Base-by-base conservation (phyloP, 2,113 vertebrate genomes). In the Cairina moschata region DNA sequence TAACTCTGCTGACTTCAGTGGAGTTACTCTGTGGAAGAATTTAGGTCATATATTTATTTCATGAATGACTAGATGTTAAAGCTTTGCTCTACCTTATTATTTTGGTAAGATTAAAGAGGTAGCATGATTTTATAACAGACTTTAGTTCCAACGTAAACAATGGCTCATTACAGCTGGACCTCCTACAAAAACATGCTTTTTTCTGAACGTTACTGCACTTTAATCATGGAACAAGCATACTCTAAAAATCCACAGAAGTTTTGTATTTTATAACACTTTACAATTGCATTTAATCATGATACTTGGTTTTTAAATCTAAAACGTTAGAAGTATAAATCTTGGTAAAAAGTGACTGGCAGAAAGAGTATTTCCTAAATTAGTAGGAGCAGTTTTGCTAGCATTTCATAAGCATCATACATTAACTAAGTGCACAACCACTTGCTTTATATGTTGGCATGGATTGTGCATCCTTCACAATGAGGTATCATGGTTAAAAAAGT, bases 21-120 rank as follows among this genome's bases (percentile, higher is more conserved):
- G 66, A 93, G 48, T 72, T 84, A 88, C 26, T 88, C 58, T 23
- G 36, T 67, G 76, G 92, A 93, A 88, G 73, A 86, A 89, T 95
- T 94, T 92, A 93, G 80, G 90, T 95, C 90, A 94, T 83, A 55
- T 82, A 86, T 93, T 95, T 93, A 86, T 78, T 94, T 93, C 80
- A 72, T 79, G 93, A 96, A 94, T 75, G 80, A 72, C 20, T 90
- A 29, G 56, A 96, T 78, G 90, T 78, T 90, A 90, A 63, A 88
- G n/a, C 79, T 91, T 91, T 90, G 52, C 63, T 67, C 78, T 88
- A 73, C 83, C 77, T 72, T 90, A 88, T 38, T 91, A 86, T 80
- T 82, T 82, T 78, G 81, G 65, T 79, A 93, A 87, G 85, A 92
- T 79, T 81, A 78, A 93, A 91, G 83, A 84, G 66, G 73, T 54